Conservation (phyloP, 1,140 invertebrate species). For the Lithobius niger region DNA sequence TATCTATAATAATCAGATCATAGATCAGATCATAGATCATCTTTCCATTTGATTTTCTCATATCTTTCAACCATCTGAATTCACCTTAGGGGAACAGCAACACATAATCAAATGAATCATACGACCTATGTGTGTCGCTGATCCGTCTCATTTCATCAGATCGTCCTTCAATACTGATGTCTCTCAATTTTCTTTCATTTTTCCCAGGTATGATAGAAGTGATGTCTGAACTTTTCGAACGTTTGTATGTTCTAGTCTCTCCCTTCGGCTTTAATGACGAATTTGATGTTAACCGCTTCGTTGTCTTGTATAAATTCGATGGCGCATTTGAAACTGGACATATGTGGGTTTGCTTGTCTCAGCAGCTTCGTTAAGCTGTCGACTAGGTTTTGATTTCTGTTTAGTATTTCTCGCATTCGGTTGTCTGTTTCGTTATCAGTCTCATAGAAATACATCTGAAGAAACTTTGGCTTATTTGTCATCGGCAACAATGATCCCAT, state of each 20-base stretch:
- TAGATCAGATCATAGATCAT: neutral
- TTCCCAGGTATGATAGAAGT: neutral
- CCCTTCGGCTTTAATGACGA: neutral
- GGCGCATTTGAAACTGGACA: neutral
- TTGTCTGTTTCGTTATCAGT: neutral
- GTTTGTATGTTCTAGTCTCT: neutral
- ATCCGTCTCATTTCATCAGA: slow-evolving; percentile 23
- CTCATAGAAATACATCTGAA: neutral
- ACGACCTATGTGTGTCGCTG: slow-evolving; percentile 31
- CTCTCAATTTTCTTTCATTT: slow-evolving; percentile 13
- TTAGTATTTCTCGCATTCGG: neutral
- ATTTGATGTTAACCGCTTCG: neutral
- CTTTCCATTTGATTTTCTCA: neutral
- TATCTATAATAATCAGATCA: slow-evolving; percentile 5
- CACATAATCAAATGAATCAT: slow-evolving; percentile 37
- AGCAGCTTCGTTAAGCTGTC: neutral
- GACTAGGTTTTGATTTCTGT: neutral
- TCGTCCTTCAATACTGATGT: slow-evolving; percentile 26
- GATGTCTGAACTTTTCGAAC: neutral
- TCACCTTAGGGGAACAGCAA: slow-evolving; percentile 35
- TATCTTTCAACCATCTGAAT: slow-evolving; percentile 22
- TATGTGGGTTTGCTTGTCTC: neutral
- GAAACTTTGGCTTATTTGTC: neutral
- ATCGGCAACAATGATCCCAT: neutral
- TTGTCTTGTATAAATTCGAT: neutral